Base-by-base conservation (phyloP, 2,888 invertebrate genomes). In the Pherbina coryleti region DNA sequence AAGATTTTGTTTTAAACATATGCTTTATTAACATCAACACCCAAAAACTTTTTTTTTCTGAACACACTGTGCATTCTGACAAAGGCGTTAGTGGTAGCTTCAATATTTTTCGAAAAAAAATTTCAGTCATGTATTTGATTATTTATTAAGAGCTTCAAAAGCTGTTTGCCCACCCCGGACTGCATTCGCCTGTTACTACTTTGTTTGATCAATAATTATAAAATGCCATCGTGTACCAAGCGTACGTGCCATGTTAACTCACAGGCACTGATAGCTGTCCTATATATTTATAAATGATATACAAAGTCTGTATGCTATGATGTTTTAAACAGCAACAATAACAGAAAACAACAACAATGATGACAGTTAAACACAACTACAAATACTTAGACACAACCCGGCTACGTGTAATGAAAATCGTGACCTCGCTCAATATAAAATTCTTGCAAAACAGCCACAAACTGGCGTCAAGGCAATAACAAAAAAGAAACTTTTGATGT, bases 161-260 rank as follows among this genome's bases (percentile, higher is more conserved):
- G 14, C 14, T 7, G 31, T 55, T 71, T n/a, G 71, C 53, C 53
- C 28, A 55, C 34, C 22, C 14, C 31, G 17, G 31, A n/a, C 5
- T 28, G n/a, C 14, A 28, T 19, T n/a, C 17, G 28, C 53, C 53
- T 78, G 66, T 82, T 51, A 51, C 19, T 14, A 78, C 70, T 81
- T 80, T 85, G 87, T 87, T 87, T 87, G 88, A 86, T 87, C 87
- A 82, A 87, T 87, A 87, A 80, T 81, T 78, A 57, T 51, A 76
- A 81, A 80, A 82, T 79, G 77, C 82, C 77, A 79, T 79, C 79
- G 81, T 77, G 80, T 80, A 79, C 81, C 79, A 80, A 67, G 67
- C 57, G 51, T 70, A 28, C 17, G 22, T 25, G 28, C 11, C 17
- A 34, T 14, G 37, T 44, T n/a, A 37, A 66, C n/a, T n/a, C 22